Base-by-base conservation (phyloP, 2,113 vertebrate species). In the Cyanoliseus patagonus region DNA sequence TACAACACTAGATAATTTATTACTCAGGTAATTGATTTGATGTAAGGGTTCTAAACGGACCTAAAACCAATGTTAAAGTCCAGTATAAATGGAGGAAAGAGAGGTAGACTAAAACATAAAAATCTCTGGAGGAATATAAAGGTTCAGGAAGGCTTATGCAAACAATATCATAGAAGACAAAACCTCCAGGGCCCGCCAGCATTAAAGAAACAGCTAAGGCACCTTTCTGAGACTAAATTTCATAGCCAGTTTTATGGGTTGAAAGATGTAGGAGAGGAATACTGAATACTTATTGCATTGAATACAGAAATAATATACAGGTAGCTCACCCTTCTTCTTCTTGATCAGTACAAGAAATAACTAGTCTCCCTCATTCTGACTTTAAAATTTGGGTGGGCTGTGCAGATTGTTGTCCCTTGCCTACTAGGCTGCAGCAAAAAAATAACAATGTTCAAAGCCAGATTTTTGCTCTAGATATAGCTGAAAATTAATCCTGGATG, bases 161-260 rank as follows among this genome's bases (percentile, higher is more conserved):
- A 64, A 57, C 11, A 66, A 4, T 70, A 39, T 22, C 8, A 14
- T 6, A 24, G 17, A 52, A 76, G 35, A 76, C 3, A 88, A 83
- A 83, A 47, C 4, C 14, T 8, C 6, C 7, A 66, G 37, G 46
- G 42, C 8, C 0, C 6, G 0, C 1, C 1, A 59, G 6, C 3
- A 61, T 35, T 42, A 69, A 55, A 61, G 15, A 44, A 37, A 25
- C 2, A 49, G 1, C 17, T 57, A 83, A 73, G 23, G 35, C 14
- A 76, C 55, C 25, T 11, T 79, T 53, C 7, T 59, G 51, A 81
- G 46, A n/a, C n/a, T 9, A 72, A 63, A 53, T 66, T 84, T 66
- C 37, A 4, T 49, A 51, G 18, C 24, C 57, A 72, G 7, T 72
- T 55, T 4, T 78, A 42, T 47, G 13, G 8, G 15, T 28, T 27